Evolutionary conservation across 2,797 vertebrate species (phyloP), one percentile per base, ranked within the genome.

Genomic region (Helarctos malayanus): DNA sequence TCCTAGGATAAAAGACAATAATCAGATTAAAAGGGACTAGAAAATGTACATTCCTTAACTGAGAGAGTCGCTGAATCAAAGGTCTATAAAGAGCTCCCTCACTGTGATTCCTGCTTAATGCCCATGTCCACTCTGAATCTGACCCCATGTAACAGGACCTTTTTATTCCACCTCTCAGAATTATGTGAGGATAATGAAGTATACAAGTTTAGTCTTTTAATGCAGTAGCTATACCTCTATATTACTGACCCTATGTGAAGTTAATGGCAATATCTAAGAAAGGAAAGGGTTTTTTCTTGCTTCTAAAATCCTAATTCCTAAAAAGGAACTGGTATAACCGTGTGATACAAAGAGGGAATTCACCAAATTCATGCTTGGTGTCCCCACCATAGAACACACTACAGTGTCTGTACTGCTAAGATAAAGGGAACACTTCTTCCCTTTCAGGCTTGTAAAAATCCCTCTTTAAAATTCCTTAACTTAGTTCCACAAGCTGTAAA

Each of bases 261-360:
- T 27, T 81, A 94, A 92, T 10, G 63, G 95, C 73, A 92, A 73
- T 94, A 49, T 63, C 94, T 68, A 89, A 91, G 68, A 89, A 81
- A 94, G 59, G 14, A 47, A 90, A 78, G 41, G 41, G 41, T 41
- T 41, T 41, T 41, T 41, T 41, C 86, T 84, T 69, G 35, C 81
- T 95, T 91, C 97, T 71, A 97, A 98, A 95, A 92, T 95, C 78
- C 82, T 68, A 52, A 38, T 97, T 98, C 97, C 97, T 98, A 89
- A 97, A 97, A 98, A 98, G 98, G 98, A 98, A 96, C 82, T 15
- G 35, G 96, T 95, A 96, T 95, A 98, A 97, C 98, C 73, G 49
- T 96, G 21, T 89, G 95, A 94, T 89, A 99, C 98, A 99, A 98
- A 98, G 98, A 97, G 81, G 96, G 95, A 97, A 98, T 99, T 98